A percentile compares a stretch with the other conserved stretches of the same genome.
Conservation (phyloP, 1,140 invertebrate genomes). For the Calliphora vicina region DNA sequence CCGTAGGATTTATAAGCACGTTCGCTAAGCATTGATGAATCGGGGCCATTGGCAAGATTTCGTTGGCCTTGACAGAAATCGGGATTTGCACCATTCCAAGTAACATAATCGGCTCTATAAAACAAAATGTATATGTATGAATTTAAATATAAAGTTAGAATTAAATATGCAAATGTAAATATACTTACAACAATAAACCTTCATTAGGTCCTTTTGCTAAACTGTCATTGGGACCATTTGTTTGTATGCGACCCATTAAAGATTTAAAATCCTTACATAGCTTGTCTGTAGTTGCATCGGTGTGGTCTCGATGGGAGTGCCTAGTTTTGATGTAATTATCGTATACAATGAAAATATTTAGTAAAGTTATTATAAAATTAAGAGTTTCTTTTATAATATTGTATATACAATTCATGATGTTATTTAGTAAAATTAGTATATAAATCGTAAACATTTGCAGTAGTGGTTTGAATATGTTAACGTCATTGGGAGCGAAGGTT, state of each 20-base stretch:
- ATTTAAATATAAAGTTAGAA: not conserved
- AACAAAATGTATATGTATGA: not conserved
- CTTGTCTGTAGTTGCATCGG: conserved; percentile 60
- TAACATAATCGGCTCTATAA: conserved; percentile 73
- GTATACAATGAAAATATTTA: not conserved
- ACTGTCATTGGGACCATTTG: conserved; percentile 69
- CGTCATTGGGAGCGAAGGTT: no score
- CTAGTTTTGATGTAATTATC: conserved; percentile 35
- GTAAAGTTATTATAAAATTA: no score
- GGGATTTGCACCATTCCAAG: conserved; percentile 74
- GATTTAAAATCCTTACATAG: conserved; percentile 65
- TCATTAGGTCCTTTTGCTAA: conserved; percentile 74
- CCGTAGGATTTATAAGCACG: conserved; percentile 67
- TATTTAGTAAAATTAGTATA: no score
- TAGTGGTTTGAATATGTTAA: no score
- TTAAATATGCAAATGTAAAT: not conserved
- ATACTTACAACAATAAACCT: conserved; percentile 73
- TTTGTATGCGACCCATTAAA: conserved; percentile 65
- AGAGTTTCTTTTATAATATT: no score
- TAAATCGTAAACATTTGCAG: no score
- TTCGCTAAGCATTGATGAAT: conserved; percentile 64
- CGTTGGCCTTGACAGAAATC: conserved; percentile 62
- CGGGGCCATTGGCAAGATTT: conserved; percentile 67
- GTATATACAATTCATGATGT: no score
- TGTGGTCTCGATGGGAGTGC: conserved; percentile 44